Conservation (phyloP, 2,797 vertebrate species). For the Danio choprae region DNA sequence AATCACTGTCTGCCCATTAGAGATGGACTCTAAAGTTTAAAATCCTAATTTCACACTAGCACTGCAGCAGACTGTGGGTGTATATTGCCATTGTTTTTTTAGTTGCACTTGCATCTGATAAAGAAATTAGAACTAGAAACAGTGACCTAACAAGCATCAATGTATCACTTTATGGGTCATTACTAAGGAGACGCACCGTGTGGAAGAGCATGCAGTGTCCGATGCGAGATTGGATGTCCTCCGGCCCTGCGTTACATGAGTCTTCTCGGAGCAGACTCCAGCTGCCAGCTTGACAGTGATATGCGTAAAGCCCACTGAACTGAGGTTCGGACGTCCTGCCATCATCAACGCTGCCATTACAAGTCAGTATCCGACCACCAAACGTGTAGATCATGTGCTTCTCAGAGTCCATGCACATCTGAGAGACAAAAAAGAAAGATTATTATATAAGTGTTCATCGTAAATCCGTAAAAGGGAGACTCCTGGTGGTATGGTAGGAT, state of each 20-base stretch:
- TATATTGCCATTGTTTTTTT: too few relatives aligned
- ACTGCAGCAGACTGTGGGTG: too few relatives aligned
- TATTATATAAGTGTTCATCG: background rate
- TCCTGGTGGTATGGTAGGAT: background rate
- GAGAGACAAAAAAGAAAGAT: slow-evolving; percentile 1
- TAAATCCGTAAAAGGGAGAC: slow-evolving; percentile 5
- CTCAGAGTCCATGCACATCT: slow-evolving; percentile 99
- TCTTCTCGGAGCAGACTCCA: slow-evolving; percentile 97
- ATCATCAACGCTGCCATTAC: slow-evolving; percentile 95
- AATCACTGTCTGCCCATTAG: too few relatives aligned
- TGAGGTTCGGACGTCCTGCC: slow-evolving; percentile 94
- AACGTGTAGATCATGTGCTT: slow-evolving; percentile 99
- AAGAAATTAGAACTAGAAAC: too few relatives aligned
- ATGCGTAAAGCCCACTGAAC: slow-evolving; percentile 96
- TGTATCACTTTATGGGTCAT: background rate
- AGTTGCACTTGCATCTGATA: too few relatives aligned
- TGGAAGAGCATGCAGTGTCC: slow-evolving; percentile 99
- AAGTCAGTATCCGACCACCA: slow-evolving; percentile 95
- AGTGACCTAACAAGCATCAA: too few relatives aligned
- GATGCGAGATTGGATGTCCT: slow-evolving; percentile 97
- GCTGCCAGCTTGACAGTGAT: slow-evolving; percentile 88
- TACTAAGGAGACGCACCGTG: slow-evolving; percentile 69
- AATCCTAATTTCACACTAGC: too few relatives aligned
- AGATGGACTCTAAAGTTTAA: too few relatives aligned
- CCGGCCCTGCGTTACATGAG: slow-evolving; percentile 96